Evolutionary conservation across 2,888 invertebrate genomes (phyloP), one percentile per base, ranked within the genome.

Genomic region (Drosophila barbarae): DNA sequence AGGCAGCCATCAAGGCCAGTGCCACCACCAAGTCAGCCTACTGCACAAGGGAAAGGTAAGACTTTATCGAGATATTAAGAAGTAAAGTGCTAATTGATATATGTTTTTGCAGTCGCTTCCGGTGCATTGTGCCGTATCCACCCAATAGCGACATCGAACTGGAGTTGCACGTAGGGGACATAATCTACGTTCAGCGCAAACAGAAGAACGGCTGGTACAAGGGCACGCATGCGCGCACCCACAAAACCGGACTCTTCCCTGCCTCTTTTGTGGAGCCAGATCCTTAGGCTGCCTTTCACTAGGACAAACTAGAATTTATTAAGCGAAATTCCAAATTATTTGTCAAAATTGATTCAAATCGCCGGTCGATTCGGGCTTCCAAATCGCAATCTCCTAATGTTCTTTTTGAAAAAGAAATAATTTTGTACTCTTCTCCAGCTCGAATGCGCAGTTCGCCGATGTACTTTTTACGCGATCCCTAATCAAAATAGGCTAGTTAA

Each of bases 121-220:
- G 96, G 59, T 98, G 97, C 90, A 95, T 97, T 79, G 96, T 96
- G 42, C 95, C 97, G 8, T 98, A 98, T 91, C 98, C 98, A 12
- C 96, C 98, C 1, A 97, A 97, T 89, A 96, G 96, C 69, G 97
- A 97, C 76, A 95, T 96, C 87, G 98, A 98, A 89, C 89, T 98
- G 76, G 97, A 97, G 87, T 90, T 98, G 46, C 94, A 95, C 76
- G 93, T 97, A 39, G 96, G 97, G 68, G 98, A 98, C 86, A 94
- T 97, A 58, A 96, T 98, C 73, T 93, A 95, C 78, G 97, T 98
- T 21, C 95, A 96, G 84, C 95, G 95, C 85, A 97, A 97, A 87
- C 93, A 97, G 54, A 97, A 97, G 53, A 97, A 98, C 87, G 98
- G 98, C 49, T 98, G 98, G 98, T 98, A 95, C 90, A 97, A 97